Evolutionary conservation across 2,113 vertebrate genomes (phyloP), one percentile per base, ranked within the genome.

Genomic region (Chrysemys picta): DNA sequence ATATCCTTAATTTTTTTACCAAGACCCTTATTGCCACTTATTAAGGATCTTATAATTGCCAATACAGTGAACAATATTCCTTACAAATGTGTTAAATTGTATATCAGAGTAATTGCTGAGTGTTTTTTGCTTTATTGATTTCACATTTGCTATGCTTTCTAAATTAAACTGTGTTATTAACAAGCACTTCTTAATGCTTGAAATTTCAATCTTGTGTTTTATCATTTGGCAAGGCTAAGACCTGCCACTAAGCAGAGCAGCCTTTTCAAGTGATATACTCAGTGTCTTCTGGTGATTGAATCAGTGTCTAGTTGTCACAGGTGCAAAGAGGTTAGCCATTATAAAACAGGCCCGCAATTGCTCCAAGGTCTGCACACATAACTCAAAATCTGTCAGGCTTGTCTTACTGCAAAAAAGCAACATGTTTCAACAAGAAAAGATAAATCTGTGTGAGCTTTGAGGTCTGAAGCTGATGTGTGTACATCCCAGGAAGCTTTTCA

Each of bases 141-240:
- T 95, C 47, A 85, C 19, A 59, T 91, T 93, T 96, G 31, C 85
- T 53, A 8, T 54, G 59, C 50, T 53, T 87, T 91, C 62, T 94
- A 89, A 92, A 90, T 95, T 93, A 91, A 93, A 85, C 72, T n/a
- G 3, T 80, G 35, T 54, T 78, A 89, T 59, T 93, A 94, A 82
- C 29, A 92, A 93, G 52, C 87, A 89, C 8, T 79, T 62, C 8
- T 80, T 94, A 50, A 29, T 31, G 10, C 27, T 76, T 89, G 53
- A 87, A 85, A 75, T 6, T 90, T 89, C 75, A 81, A 82, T 57
- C 1, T 91, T 22, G 16, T 31, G 3, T 88, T 96, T 91, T 88
- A 88, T 72, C 54, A 14, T 38, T 93, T 92, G 85, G 52, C 19
- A 10, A 49, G 65, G 62, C 12, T 72, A 9, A 79, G 82, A 2